A percentile compares a stretch with the other conserved stretches of the same genome.
These are phyloP conservation scores for Paguma larvata DNA, from an alignment of 2,797 vertebrate genomes.

Conservation along the genomic window DNA sequence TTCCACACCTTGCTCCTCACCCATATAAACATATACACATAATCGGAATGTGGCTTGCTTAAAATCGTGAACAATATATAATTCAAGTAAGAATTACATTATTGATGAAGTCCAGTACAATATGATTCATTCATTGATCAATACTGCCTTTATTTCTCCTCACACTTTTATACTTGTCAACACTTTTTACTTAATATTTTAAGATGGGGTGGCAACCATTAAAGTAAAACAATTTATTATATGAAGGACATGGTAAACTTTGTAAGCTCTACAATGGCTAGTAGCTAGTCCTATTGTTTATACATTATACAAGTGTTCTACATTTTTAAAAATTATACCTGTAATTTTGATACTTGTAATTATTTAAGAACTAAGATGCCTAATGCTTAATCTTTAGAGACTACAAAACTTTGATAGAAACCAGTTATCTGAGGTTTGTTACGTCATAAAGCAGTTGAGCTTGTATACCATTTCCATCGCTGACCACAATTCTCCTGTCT, in stretches of 20 bases:
- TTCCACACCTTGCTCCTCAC: neutral
- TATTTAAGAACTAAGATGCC: constrained; percentile 45
- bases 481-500: neutral
- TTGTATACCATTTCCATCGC: neutral
- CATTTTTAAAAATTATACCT: constrained; percentile 13
- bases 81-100: constrained; percentile 35
- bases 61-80: neutral
- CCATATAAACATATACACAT: neutral
- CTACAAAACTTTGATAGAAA: neutral
- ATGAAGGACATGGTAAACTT: constrained; percentile 28
- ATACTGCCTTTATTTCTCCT: constrained; percentile 7
- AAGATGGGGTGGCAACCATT: constrained; percentile 13
- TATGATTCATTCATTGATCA: constrained; percentile 43
- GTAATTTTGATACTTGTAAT: neutral
- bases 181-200: constrained; percentile 31
- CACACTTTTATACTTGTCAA: neutral
- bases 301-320: neutral
- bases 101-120: constrained; percentile 5
- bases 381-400: constrained; percentile 28
- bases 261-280: neutral
- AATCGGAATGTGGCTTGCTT: neutral
- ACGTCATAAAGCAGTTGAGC: neutral
- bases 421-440: neutral
- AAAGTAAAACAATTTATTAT: neutral
- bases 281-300: constrained; percentile 5